These are phyloP conservation scores for Canis aureus DNA, from an alignment of 2,113 vertebrate species.

Conservation along the genomic window DNA sequence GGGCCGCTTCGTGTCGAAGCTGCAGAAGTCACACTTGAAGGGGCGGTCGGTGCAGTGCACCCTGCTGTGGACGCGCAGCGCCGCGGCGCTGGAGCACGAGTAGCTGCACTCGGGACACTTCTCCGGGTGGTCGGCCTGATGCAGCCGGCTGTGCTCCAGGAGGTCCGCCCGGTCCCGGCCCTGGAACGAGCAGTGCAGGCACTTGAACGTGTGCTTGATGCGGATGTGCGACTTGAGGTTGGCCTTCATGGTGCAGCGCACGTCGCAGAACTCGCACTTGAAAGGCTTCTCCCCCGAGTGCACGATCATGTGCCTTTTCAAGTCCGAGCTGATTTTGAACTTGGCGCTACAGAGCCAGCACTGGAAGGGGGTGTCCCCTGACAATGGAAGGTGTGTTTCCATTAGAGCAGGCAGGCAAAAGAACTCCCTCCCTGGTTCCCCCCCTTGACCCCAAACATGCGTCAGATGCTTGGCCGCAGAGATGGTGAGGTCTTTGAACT, in stretches of 20 bases:
- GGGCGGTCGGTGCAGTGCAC: constrained; percentile 96
- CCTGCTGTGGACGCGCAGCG: constrained; percentile 95
- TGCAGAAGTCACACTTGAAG: constrained; percentile 95
- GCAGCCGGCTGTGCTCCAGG: constrained; percentile 92
- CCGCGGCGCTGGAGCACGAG: constrained; percentile 95
- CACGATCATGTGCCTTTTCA: constrained; percentile 97
- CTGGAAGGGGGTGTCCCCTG: constrained; percentile 96
- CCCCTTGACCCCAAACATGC: neutral
- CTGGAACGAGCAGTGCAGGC: constrained; percentile 94
- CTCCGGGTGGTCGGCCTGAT: constrained; percentile 93
- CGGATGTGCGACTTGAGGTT: constrained; percentile 98
- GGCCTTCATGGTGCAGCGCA: constrained; percentile 98
- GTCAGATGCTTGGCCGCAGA: accelerated
- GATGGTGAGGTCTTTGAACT: neutral
- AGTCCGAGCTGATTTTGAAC: constrained; percentile 99
- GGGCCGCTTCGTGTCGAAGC: constrained; percentile 96
- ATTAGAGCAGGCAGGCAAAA: constrained; percentile 70
- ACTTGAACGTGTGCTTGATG: constrained; percentile 95
- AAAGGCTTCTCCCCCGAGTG: constrained; percentile 99
- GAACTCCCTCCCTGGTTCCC: neutral
- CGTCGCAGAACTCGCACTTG: constrained; percentile 96
- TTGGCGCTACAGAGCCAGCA: constrained; percentile 97
- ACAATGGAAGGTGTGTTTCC: constrained; percentile 52
- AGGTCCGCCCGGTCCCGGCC: constrained; percentile 94
- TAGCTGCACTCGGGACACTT: constrained; percentile 95